These are phyloP conservation scores for Tupaia tana DNA, from an alignment of 2,113 vertebrate genomes.

Conservation along the genomic window DNA sequence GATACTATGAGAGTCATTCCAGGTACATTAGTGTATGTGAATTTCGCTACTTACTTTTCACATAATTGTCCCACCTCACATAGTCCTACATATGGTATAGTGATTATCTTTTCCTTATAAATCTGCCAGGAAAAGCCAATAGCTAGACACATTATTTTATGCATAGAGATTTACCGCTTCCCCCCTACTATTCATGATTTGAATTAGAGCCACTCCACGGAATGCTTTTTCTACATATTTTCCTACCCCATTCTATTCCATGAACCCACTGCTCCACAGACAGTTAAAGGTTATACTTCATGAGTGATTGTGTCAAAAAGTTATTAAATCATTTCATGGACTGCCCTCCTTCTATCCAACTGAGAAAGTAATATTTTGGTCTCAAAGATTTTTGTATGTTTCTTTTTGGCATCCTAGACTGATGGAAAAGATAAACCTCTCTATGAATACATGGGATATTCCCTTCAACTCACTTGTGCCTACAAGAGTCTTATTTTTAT, in stretches of 20 bases:
- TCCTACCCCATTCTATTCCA: not conserved
- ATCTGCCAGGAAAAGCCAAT: not conserved
- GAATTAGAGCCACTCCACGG: not conserved
- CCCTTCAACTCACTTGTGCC: not conserved
- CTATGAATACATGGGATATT: not conserved
- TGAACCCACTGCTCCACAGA: not conserved
- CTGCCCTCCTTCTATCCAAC: not conserved
- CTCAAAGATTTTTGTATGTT: not conserved
- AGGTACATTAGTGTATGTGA: not conserved
- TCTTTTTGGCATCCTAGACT: not conserved
- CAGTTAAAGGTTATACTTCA: not conserved
- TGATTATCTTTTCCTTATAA: not conserved
- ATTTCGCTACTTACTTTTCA: slow-evolving; percentile 25
- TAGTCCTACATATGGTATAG: not conserved
- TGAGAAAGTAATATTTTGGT: slow-evolving; percentile 11
- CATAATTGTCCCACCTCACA: not conserved
- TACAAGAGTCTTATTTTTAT: not conserved
- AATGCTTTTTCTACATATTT: not conserved
- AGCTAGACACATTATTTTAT: slow-evolving; percentile 2
- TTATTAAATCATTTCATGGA: slow-evolving; percentile 23
- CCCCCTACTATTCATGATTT: not conserved
- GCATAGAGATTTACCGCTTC: not conserved
- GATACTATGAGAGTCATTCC: not conserved
- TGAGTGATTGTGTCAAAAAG: not conserved
- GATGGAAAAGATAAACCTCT: not conserved